Evolutionary conservation across 2,113 vertebrate genomes (phyloP), one percentile per base, ranked within the genome.

Genomic region (Urocynchramus pylzowi): DNA sequence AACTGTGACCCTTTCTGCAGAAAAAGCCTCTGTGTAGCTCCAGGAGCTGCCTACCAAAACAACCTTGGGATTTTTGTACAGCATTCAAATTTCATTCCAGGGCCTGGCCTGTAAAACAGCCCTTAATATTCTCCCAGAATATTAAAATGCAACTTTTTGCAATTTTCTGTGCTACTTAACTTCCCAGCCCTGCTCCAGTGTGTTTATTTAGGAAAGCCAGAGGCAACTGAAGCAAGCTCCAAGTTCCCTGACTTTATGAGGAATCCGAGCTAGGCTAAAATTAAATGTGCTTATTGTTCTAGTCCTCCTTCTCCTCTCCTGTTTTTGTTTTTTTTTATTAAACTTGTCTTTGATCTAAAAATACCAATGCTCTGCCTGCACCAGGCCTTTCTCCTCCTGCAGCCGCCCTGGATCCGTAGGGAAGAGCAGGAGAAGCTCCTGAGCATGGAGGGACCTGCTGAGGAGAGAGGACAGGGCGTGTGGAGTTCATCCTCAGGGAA

Each of bases 261-360:
- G 68, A 60, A 39, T 31, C 78, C 68, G 74, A 78, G 47, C 65
- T 56, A 78, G 35, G 70, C 45, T 89, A 77, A 94, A 93, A 59
- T 79, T 84, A 95, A 95, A 96, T 54, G 70, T 30, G 27, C 49
- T 44, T 17, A 69, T 94, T 95, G 87, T 91, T 92, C 77, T 92
- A 91, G 95, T 64, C 74, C 69, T 71, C 76, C 80, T 70, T 3
- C 31, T 89, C 24, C 15, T 59, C 65, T 44, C 24, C 6, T 39
- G 11, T 2, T 10, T 11, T 37, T 12, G 39, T 21, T n/a, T 53
- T 21, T 27, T 27, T 31, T 20, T 19, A 79, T 79, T 31, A 54
- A 92, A 80, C 15, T n/a, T 19, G 10, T 21, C 71, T 87, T 83
- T 88, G 81, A 79, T 96, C 60, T 85, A 77, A 84, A 94, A 96